A percentile compares a stretch with the other conserved stretches of the same genome.
Evolutionary conservation across 2,113 vertebrate species (phyloP).

Genomic region (Gobio gobio): DNA sequence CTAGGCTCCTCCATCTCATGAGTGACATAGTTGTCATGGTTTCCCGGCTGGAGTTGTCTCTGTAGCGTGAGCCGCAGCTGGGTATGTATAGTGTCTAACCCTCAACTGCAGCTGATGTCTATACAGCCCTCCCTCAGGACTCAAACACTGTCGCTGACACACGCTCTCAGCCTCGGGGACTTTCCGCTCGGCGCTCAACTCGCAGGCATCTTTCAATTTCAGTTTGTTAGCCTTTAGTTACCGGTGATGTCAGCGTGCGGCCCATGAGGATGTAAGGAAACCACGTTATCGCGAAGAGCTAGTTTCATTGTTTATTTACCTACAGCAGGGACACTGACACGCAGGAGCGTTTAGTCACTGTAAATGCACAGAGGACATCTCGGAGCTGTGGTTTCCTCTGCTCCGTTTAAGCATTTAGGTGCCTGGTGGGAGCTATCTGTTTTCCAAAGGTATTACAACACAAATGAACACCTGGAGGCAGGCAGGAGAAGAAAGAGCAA

Average conservation of each 20-base stretch:
- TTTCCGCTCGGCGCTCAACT: background rate
- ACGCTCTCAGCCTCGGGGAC: background rate
- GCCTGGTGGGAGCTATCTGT: background rate
- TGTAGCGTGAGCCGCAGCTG: conserved; percentile 22
- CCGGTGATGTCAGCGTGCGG: background rate
- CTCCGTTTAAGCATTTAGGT: conserved; percentile 17
- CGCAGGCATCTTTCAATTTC: conserved; percentile 3
- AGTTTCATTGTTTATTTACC: conserved; percentile 47
- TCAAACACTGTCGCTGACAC: conserved; percentile 13
- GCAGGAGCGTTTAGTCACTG: conserved; percentile 11
- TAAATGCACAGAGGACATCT: conserved; percentile 24
- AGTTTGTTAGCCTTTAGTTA: conserved; percentile 28
- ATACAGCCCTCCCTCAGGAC: conserved; percentile 21
- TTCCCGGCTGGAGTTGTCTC: conserved; percentile 33
- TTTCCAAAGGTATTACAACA: conserved; percentile 17
- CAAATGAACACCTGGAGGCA: conserved; percentile 28
- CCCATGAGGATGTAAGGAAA: conserved; percentile 1
- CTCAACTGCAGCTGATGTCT: conserved; percentile 35
- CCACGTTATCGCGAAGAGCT: background rate
- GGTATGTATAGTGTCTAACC: background rate
- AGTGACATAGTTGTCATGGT: conserved; percentile 48
- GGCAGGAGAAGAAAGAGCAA: conserved; percentile 14
- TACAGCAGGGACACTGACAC: conserved; percentile 6
- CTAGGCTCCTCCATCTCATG: conserved; percentile 33
- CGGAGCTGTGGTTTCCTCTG: background rate